phyloP scores from a whole-genome alignment of 2,797 vertebrate species.

The Ciconia nigra region DNA sequence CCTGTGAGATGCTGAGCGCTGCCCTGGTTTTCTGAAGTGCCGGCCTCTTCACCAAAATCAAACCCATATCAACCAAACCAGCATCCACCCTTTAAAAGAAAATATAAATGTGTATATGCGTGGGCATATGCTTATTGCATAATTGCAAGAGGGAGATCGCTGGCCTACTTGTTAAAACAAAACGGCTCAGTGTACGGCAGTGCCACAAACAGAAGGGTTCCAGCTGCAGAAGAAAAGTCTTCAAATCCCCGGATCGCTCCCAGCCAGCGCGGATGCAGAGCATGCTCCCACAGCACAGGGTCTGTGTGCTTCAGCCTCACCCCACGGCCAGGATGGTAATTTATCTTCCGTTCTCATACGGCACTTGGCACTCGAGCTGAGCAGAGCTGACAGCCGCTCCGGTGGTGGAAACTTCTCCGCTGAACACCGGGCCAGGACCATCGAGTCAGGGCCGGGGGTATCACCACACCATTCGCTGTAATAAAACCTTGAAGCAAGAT shows the following conservation, averaged over 20 bases:
- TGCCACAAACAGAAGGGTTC: neutral
- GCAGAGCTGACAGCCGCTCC: neutral
- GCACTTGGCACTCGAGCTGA: neutral
- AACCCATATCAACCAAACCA: rapidly evolving
- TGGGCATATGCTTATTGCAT: too few relatives aligned
- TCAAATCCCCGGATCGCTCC: rapidly evolving
- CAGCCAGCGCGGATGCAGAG: neutral
- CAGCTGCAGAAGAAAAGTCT: neutral
- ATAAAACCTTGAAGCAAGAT: rapidly evolving
- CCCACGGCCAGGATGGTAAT: rapidly evolving
- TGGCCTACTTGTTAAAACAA: neutral
- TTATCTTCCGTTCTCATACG: rapidly evolving
- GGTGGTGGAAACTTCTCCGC: rapidly evolving
- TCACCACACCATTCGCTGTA: rapidly evolving
- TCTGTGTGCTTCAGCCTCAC: rapidly evolving
- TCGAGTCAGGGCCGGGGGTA: rapidly evolving
- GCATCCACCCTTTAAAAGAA: rapidly evolving
- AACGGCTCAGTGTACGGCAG: rapidly evolving
- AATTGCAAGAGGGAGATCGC: neutral
- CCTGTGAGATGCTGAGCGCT: neutral
- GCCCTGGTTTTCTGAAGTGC: neutral
- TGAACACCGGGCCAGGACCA: rapidly evolving
- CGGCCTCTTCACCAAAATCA: neutral
- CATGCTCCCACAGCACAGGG: rapidly evolving
- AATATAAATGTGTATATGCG: neutral